Evolutionary conservation across 2,888 invertebrate genomes (phyloP), one percentile per base, ranked within the genome.

Genomic region (Ptychoptera contaminata): DNA sequence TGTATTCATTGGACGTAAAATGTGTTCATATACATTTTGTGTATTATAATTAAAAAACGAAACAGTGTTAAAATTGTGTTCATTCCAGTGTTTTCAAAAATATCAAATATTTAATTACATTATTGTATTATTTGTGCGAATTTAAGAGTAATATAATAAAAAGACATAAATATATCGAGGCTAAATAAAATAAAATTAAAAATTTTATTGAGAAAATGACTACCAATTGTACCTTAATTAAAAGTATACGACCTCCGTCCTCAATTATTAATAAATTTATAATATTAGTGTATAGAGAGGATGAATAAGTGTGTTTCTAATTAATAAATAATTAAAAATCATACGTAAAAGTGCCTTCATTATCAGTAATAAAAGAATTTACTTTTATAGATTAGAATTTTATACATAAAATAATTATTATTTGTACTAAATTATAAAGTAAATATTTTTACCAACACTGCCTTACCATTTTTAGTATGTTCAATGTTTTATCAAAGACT

Each of bases 201-300:
- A 23, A 23, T n/a, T n/a, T n/a, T n/a, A n/a, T n/a, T n/a, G n/a
- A n/a, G n/a, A 53, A 50, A 48, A 54, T 54, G 53, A 49, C 51
- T 46, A 51, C 48, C 50, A 49, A 51, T 51, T 50, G 55, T 54
- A 54, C 54, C 54, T 54, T 48, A 50, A 51, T 46, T 50, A 53
- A 53, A 52, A 53, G 49, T 49, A 54, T 53, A 51, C 54, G 54
- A 53, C 53, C 54, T 49, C 45, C 52, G 51, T 48, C 50, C 46
- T 52, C 52, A 46, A 48, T 51, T 48, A 49, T 47, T 50, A 52
- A 45, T 49, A 46, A 50, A 47, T 49, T 48, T 48, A 50, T 52
- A 52, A 23, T 23, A 23, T 23, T 23, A 23, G 23, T 23, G 23
- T 23, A 23, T 23, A 23, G 23, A 23, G 23, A 23, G 23, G 23